Conservation (phyloP, 2,113 vertebrate genomes). For the Neoarius graeffei region DNA sequence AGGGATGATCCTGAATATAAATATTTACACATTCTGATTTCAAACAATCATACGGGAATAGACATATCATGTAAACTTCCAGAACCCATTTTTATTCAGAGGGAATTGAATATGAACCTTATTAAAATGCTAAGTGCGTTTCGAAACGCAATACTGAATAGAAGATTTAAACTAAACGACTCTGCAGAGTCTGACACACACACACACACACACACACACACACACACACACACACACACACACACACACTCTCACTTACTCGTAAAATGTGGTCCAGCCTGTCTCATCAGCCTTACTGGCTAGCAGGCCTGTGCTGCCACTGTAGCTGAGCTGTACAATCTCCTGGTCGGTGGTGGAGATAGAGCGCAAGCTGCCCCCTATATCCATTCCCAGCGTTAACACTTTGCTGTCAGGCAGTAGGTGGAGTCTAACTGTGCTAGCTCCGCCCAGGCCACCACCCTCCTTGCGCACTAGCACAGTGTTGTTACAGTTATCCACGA, state of each 20-base stretch:
- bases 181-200: not conserved
- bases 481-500: conserved; percentile 92
- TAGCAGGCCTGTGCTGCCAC: conserved; percentile 89
- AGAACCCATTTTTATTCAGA: conserved; percentile 12
- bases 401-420: conserved; percentile 95
- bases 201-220: conserved; percentile 10
- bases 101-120: not conserved
- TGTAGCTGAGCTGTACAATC: conserved; percentile 92
- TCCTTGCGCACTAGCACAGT: conserved; percentile 90
- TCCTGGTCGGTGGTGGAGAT: conserved; percentile 89
- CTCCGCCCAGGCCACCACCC: conserved; percentile 73
- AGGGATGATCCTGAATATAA: conserved; percentile 6
- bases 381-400: conserved; percentile 87
- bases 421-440: conserved; percentile 85
- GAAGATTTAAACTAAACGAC: not conserved
- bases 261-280: conserved; percentile 98
- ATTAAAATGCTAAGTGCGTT: not conserved
- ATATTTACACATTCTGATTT: conserved; percentile 27
- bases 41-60: not conserved
- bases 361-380: conserved; percentile 85
- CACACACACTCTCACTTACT: conserved; percentile 93
- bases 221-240: too few relatives aligned
- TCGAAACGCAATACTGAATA: not conserved
- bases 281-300: conserved; percentile 97
- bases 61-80: conserved; percentile 19